Percentiles rank a stretch among this genome's conserved stretches.
Conservation (phyloP, 2,113 vertebrate species). For the Laticauda laticaudata region DNA sequence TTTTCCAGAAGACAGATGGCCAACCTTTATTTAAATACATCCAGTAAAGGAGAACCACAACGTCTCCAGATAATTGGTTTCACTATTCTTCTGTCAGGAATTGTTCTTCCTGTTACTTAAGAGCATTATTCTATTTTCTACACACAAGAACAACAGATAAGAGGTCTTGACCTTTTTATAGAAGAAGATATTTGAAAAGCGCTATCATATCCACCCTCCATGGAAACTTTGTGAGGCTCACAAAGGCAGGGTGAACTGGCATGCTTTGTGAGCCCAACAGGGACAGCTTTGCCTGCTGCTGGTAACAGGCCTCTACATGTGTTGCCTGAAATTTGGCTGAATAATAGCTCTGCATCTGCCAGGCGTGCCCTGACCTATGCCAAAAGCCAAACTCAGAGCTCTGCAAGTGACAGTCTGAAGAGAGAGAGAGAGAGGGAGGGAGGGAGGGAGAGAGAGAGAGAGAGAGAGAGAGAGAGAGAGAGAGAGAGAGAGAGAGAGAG, state of each 20-base stretch:
- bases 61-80: not conserved
- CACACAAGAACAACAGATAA: not conserved
- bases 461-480: not conserved
- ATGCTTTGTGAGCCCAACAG: not conserved
- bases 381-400: not conserved
- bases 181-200: not conserved
- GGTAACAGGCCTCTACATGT: not conserved
- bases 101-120: not conserved
- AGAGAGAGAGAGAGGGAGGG: not conserved
- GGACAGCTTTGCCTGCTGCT: not conserved
- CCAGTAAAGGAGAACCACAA: not conserved
- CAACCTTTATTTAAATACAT: not conserved
- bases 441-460: no score
- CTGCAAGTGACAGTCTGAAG: not conserved
- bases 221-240: not conserved
- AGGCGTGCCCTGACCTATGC: not conserved
- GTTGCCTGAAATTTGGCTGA: conserved; percentile 12
- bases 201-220: not conserved
- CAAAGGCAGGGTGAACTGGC: not conserved
- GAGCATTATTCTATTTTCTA: not conserved
- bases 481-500: not conserved
- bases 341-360: conserved; percentile 6
- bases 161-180: not conserved
- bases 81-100: not conserved
- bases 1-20: not conserved